Conservation (phyloP, 2,888 invertebrate species). For the Trypoxylon attenuatum region DNA sequence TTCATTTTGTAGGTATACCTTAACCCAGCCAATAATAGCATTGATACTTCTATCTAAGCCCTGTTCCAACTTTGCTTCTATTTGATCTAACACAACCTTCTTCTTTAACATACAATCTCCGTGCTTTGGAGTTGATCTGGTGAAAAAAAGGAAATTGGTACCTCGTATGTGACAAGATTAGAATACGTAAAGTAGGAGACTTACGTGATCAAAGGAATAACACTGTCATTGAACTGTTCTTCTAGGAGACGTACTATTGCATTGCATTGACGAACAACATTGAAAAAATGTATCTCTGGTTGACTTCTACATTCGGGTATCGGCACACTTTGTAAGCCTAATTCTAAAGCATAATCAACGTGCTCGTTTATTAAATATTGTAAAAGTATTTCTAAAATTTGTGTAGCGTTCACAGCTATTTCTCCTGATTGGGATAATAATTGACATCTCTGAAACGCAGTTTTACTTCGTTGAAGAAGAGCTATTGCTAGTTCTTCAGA, state of each 20-base stretch:
- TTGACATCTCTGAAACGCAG: constrained; percentile 92
- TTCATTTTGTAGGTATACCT: constrained; percentile 90
- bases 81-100: constrained; percentile 87
- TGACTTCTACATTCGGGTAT: constrained; percentile 90
- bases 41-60: constrained; percentile 91
- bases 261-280: constrained; percentile 93
- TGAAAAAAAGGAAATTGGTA: too few species aligned
- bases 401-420: constrained; percentile 84
- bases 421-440: constrained; percentile 88
- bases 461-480: constrained; percentile 91
- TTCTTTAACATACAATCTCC: constrained; percentile 93
- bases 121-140: constrained; percentile 90
- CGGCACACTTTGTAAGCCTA: constrained; percentile 92
- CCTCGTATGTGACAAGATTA: neutral
- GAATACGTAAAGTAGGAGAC: constrained; percentile 49
- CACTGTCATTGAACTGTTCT: constrained; percentile 92
- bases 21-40: constrained; percentile 93
- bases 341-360: constrained; percentile 96
- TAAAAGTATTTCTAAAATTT: constrained; percentile 88
- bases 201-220: constrained; percentile 91
- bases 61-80: constrained; percentile 93
- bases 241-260: constrained; percentile 94
- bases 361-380: constrained; percentile 93
- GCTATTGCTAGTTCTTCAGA: constrained; percentile 95
- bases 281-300: constrained; percentile 94